These are phyloP conservation scores for Dunckerocampus dactyliophorus DNA, from an alignment of 2,113 vertebrate species.

Conservation along the genomic window DNA sequence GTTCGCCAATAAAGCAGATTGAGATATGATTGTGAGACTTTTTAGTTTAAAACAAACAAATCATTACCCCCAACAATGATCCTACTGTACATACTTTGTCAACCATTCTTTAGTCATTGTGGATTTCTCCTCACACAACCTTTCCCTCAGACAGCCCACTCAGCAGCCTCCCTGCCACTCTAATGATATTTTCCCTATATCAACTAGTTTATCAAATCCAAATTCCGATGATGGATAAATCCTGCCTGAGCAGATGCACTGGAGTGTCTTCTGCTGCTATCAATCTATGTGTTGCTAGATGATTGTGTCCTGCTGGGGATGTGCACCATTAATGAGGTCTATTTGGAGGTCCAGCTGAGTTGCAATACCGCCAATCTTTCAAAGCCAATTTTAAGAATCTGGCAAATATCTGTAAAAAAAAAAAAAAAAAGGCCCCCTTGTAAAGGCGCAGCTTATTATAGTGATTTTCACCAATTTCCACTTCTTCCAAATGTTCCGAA, in stretches of 20 bases:
- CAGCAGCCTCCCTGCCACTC: slow-evolving; percentile 40
- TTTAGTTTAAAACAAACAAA: slow-evolving; percentile 14
- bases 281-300: slow-evolving; percentile 64
- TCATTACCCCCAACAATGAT: slow-evolving; percentile 15
- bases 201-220: slow-evolving; percentile 60
- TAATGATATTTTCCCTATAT: slow-evolving; percentile 59
- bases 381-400: slow-evolving; percentile 49
- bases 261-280: slow-evolving; percentile 48
- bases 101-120: slow-evolving; percentile 44
- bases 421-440: slow-evolving; percentile 12
- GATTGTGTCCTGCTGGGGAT: slow-evolving; percentile 55
- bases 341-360: slow-evolving; percentile 59
- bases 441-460: background rate
- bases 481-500: slow-evolving; percentile 3
- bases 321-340: slow-evolving; percentile 58
- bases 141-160: slow-evolving; percentile 20
- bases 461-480: slow-evolving; percentile 18
- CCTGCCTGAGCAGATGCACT: slow-evolving; percentile 47
- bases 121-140: slow-evolving; percentile 45
- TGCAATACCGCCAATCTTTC: slow-evolving; percentile 48
- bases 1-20: slow-evolving; percentile 37
- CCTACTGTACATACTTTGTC: slow-evolving; percentile 37
- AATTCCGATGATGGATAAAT: slow-evolving; percentile 70
- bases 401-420: slow-evolving; percentile 1
- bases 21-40: slow-evolving; percentile 37